Conservation (phyloP, 2,888 invertebrate genomes). For the Agrochola circellaris region DNA sequence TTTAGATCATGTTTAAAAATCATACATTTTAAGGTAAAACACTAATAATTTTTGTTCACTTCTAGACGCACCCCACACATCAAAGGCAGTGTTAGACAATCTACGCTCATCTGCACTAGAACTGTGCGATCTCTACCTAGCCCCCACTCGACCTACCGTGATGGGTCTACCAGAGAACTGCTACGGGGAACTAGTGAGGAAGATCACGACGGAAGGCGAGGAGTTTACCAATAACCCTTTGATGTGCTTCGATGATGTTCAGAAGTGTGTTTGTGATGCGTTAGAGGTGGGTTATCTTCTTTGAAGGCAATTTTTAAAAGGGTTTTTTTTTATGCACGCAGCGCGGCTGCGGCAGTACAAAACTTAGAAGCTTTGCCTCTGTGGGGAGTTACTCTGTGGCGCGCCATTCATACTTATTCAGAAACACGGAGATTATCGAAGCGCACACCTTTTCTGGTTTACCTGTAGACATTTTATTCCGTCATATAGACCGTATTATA, state of each 20-base stretch:
- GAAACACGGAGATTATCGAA: too few relatives aligned
- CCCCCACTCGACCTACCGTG: conserved; percentile 78
- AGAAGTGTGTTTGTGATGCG: conserved; percentile 92
- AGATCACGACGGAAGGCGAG: conserved; percentile 86
- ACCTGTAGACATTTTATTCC: neutral
- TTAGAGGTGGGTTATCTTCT: conserved; percentile 83
- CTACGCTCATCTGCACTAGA: conserved; percentile 85
- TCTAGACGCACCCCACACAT: conserved; percentile 81
- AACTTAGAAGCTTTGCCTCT: too few relatives aligned
- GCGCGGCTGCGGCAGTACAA: too few relatives aligned
- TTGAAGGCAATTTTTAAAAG: neutral
- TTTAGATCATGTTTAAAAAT: neutral
- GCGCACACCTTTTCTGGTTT: neutral
- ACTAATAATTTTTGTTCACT: neutral
- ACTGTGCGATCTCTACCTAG: conserved; percentile 84
- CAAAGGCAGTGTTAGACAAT: conserved; percentile 85
- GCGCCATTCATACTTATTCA: too few relatives aligned
- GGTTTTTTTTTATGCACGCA: too few relatives aligned
- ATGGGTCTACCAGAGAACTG: conserved; percentile 83
- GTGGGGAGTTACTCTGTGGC: too few relatives aligned
- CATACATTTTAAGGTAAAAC: neutral
- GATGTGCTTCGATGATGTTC: conserved; percentile 96
- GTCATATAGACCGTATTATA: too few relatives aligned
- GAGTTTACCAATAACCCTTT: conserved; percentile 89
- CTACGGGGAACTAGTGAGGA: conserved; percentile 83